phyloP scores from a whole-genome alignment of 1,140 invertebrate genomes.

The Ceratina calcarata region DNA sequence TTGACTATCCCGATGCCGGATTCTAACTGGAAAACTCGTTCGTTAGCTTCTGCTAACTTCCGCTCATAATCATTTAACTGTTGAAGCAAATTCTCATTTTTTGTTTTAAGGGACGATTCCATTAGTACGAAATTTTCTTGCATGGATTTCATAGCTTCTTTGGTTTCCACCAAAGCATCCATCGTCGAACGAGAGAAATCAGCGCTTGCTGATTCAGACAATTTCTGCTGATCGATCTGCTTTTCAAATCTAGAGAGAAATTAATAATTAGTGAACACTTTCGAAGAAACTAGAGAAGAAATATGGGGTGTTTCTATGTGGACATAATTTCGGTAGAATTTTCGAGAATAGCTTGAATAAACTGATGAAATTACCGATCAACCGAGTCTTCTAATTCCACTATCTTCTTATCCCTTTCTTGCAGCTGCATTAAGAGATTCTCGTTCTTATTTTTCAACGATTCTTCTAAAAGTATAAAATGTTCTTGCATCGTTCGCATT shows the following conservation, averaged over 20 bases:
- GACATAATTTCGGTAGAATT: too few relatives aligned
- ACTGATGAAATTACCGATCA: constrained; percentile 62
- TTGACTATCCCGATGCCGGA: constrained; percentile 64
- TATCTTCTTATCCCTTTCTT: constrained; percentile 82
- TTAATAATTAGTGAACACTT: constrained; percentile 17
- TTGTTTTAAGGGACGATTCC: constrained; percentile 77
- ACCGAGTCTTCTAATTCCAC: constrained; percentile 73
- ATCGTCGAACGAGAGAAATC: constrained; percentile 76
- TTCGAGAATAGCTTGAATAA: background rate
- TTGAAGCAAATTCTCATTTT: constrained; percentile 74
- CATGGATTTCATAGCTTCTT: constrained; percentile 82
- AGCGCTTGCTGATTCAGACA: constrained; percentile 66
- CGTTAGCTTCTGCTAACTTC: constrained; percentile 71
- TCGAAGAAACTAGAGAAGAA: background rate
- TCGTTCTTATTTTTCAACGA: constrained; percentile 86
- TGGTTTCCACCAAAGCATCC: constrained; percentile 81
- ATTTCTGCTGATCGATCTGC: constrained; percentile 67
- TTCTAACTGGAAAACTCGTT: constrained; percentile 71
- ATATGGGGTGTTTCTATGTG: too few relatives aligned
- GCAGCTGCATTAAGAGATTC: constrained; percentile 78
- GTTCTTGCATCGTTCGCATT: constrained; percentile 90
- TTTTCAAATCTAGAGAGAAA: constrained; percentile 66
- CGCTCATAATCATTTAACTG: constrained; percentile 74
- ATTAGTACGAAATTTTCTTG: constrained; percentile 82
- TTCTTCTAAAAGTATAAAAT: constrained; percentile 86